Base-by-base conservation (phyloP, 2,888 invertebrate genomes). In the Heliconius ethilla region DNA sequence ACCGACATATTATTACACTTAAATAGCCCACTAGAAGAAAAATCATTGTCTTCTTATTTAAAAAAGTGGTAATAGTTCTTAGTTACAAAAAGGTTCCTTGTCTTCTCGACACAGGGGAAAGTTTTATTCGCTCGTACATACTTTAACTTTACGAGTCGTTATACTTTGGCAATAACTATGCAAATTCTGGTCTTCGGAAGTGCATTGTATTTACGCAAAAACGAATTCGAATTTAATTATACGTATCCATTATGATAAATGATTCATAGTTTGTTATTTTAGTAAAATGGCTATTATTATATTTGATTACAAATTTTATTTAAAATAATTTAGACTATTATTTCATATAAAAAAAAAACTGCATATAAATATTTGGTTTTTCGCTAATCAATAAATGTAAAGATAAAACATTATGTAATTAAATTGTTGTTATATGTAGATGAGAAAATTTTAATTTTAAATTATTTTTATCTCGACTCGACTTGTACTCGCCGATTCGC, bases 81-180 rank as follows among this genome's bases (percentile, higher is more conserved):
- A 62, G 62, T 13, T 13, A 27, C n/a, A 25, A 62, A 62, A 85
- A 85, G 83, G 84, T 84, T 83, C 84, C 84, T 84, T 84, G 84
- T 83, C 83, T 82, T 82, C 79, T 73, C 75, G 80, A 73, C 80
- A 80, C 82, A 78, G 82, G 82, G 15, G 80, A 82, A 83, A 84
- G 82, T 84, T 84, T 83, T 81, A 80, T 83, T 82, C 83, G 79
- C 80, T 76, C 69, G 78, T 82, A 82, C 78, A 81, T 83, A 76
- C 79, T 76, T 78, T 76, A 79, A 78, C 74, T 81, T 82, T 62
- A 81, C 77, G 77, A 80, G 80, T 80, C 76, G 67, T 77, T 80
- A 79, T 79, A 78, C 79, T 78, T 79, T 59, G 78, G 78, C 79
- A 80, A 81, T 79, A 81, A 81, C 78, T 81, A 81, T 82, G 80